Base-by-base conservation (phyloP, 2,888 invertebrate species). In the Synergus laeviventris region DNA sequence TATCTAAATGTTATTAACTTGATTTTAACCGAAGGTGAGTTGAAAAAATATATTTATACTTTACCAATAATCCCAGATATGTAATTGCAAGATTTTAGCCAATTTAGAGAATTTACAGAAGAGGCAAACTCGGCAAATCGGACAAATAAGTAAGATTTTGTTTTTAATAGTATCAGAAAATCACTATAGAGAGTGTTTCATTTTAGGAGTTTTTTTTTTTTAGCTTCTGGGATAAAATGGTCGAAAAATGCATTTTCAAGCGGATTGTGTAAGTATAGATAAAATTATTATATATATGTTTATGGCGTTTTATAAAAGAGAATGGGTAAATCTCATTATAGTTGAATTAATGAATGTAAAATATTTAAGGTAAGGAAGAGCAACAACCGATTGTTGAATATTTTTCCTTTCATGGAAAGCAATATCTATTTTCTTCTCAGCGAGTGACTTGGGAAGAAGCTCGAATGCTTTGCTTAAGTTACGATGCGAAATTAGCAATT, bases 391-490 rank as follows among this genome's bases (percentile, higher is more conserved):
- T 84, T 42, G 84, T 85, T 36, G 86, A 86, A 74, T 83, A 82
- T 79, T 93, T 92, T 76, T 74, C 91, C 0, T 89, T 89, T 42
- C 88, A 91, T n/a, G 88, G 90, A 1, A 91, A 87, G 75, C 92
- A 93, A 78, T 93, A 92, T 76, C 79, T 92, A 0, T 87, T 93
- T 12, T 92, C 92, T 75, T 92, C 92, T 31, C 82, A 92, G 8
- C 88, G 91, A 0, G 91, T 92, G 0, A 92, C 83, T 14, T 93
- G 93, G 93, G 92, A 92, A 73, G 92, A 92, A 61, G 92, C 92
- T 0, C 91, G 88, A 76, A 89, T 91, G 74, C 77, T 92, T 59
- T 92, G 92, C 73, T 36, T 38, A 12, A 83, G 83, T 76, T 84
- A 85, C 73, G 79, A 84, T 62, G 84, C 82, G 16, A 80, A 75